phyloP scores from a whole-genome alignment of 1,140 invertebrate genomes.

The Belonocnema kinseyi region DNA sequence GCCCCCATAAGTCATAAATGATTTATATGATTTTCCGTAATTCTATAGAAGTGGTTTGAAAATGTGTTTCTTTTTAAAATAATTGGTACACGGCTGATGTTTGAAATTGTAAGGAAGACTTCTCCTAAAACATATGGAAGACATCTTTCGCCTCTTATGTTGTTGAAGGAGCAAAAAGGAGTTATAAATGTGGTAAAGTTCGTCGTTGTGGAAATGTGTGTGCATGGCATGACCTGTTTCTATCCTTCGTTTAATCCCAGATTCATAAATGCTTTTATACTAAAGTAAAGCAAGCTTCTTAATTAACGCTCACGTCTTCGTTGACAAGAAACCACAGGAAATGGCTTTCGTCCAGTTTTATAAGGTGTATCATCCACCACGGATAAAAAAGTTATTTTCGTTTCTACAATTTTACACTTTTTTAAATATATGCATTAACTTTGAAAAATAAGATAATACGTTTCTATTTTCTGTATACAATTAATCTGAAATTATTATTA shows the following conservation, averaged over 20 bases:
- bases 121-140: constrained; percentile 5
- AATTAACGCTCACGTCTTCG: constrained; percentile 28
- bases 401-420: too few species aligned
- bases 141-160: not conserved
- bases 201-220: constrained; percentile 4
- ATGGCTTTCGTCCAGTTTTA: constrained; percentile 24
- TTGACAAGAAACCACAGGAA: constrained; percentile 26
- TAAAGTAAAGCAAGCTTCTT: constrained; percentile 17
- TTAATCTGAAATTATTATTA: too few species aligned
- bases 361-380: constrained; percentile 14
- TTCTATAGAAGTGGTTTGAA: not conserved
- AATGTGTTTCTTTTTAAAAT: not conserved
- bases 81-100: not conserved
- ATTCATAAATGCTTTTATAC: constrained; percentile 30
- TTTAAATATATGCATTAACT: too few species aligned
- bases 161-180: constrained; percentile 9
- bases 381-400: not conserved
- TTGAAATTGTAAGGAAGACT: constrained; percentile 11
- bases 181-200: constrained; percentile 20
- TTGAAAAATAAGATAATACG: too few species aligned
- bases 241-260: constrained; percentile 7
- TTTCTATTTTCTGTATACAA: too few species aligned
- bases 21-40: too few species aligned
- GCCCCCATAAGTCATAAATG: too few species aligned
- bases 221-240: constrained; percentile 9